These are phyloP conservation scores for Onychostoma macrolepis DNA, from an alignment of 2,113 vertebrate species.

Conservation along the genomic window DNA sequence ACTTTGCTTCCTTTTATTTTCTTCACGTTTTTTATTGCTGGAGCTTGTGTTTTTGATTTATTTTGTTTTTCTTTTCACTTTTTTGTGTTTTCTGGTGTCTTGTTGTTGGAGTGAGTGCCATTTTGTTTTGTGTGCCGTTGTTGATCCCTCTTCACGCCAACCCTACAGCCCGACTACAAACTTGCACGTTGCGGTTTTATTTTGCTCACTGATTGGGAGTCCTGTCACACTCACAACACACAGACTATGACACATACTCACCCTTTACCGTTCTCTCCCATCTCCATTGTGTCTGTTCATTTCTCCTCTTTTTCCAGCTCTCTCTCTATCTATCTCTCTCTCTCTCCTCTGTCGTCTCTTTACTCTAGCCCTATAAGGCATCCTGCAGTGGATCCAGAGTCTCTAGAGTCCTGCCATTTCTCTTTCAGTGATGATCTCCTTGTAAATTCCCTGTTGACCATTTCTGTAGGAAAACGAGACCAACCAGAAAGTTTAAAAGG, in stretches of 20 bases:
- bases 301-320: slow-evolving; percentile 29
- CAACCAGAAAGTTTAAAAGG: background rate
- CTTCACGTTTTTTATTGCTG: slow-evolving; percentile 74
- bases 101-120: slow-evolving; percentile 88
- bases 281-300: slow-evolving; percentile 36
- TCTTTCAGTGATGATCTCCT: slow-evolving; percentile 53
- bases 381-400: slow-evolving; percentile 30
- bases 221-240: slow-evolving; percentile 39
- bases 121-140: slow-evolving; percentile 83
- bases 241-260: slow-evolving; percentile 22
- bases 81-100: slow-evolving; percentile 65
- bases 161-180: slow-evolving; percentile 70
- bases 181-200: slow-evolving; percentile 80
- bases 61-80: slow-evolving; percentile 62
- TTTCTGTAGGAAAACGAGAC: slow-evolving; percentile 6
- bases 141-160: slow-evolving; percentile 64
- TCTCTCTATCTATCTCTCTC: background rate
- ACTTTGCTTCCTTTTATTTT: slow-evolving; percentile 71
- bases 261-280: slow-evolving; percentile 22
- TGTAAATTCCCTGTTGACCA: slow-evolving; percentile 15
- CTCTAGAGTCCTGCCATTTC: slow-evolving; percentile 46
- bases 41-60: slow-evolving; percentile 79
- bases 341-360: slow-evolving; percentile 23
- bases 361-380: slow-evolving; percentile 53
- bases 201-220: slow-evolving; percentile 74